Evolutionary conservation across 1,140 invertebrate genomes (phyloP).

Genomic region (Diorhabda sublineata): DNA sequence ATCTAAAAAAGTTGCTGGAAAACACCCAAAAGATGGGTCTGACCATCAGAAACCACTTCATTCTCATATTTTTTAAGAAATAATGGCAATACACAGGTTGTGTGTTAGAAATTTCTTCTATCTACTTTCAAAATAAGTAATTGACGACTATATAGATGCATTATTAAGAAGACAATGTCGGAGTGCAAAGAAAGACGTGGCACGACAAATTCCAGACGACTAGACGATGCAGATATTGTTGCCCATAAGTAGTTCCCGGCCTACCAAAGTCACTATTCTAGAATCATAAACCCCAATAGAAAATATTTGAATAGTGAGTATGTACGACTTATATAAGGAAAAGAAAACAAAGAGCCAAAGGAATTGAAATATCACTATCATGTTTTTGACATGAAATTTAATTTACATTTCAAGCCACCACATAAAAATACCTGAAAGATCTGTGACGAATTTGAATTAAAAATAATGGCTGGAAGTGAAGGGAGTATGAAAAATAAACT

Average conservation of each 20-base stretch:
- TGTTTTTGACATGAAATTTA: slow-evolving; percentile 20
- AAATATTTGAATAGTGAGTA: slow-evolving; percentile 22
- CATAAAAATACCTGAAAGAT: slow-evolving; percentile 10
- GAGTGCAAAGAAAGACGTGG: slow-evolving; percentile 11
- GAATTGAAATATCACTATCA: slow-evolving; percentile 18
- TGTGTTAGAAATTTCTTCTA: slow-evolving; percentile 21
- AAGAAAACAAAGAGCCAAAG: slow-evolving; percentile 14
- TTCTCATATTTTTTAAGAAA: neutral
- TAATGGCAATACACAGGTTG: slow-evolving; percentile 6
- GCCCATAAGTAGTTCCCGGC: slow-evolving; percentile 23
- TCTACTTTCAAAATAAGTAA: slow-evolving; percentile 21
- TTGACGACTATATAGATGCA: slow-evolving; percentile 15
- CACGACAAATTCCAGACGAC: slow-evolving; percentile 10
- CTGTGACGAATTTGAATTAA: slow-evolving; percentile 11
- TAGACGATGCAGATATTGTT: slow-evolving; percentile 20
- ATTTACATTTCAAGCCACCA: slow-evolving; percentile 21
- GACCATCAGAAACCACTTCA: neutral
- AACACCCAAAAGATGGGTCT: slow-evolving; percentile 12
- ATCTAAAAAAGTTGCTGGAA: neutral
- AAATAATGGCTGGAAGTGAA: too few species aligned
- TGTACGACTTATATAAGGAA: slow-evolving; percentile 29
- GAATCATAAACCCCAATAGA: slow-evolving; percentile 19
- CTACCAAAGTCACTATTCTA: slow-evolving; percentile 24
- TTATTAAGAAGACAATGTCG: slow-evolving; percentile 4
- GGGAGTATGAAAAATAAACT: slow-evolving; percentile 15